phyloP scores from a whole-genome alignment of 2,113 vertebrate genomes.

The Oryzias woworae region DNA sequence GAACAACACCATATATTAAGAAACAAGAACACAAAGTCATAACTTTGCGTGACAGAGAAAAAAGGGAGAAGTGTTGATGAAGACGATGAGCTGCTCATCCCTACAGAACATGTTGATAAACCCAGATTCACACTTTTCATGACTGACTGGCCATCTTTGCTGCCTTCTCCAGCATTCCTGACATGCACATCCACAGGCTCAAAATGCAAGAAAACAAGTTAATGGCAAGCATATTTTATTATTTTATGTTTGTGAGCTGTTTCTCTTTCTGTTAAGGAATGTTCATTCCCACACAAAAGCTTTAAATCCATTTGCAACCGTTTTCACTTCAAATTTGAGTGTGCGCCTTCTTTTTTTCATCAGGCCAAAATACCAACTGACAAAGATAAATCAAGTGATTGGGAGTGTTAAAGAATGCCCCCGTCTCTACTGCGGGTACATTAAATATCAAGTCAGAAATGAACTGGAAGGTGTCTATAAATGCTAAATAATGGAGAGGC shows the following conservation, averaged over 20 bases:
- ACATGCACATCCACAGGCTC: background rate
- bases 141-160: slow-evolving; percentile 25
- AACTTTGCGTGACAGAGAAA: slow-evolving; percentile 7
- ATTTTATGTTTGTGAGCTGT: background rate
- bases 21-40: no score
- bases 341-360: slow-evolving; percentile 47
- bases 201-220: slow-evolving; percentile 16
- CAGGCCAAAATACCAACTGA: slow-evolving; percentile 64
- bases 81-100: slow-evolving; percentile 13
- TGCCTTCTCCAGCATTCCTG: background rate
- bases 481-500: slow-evolving; percentile 99
- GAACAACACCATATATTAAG: no score
- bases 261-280: slow-evolving; percentile 2
- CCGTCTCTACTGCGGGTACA: slow-evolving; percentile 63
- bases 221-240: background rate
- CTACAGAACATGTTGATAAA: slow-evolving; percentile 38
- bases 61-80: slow-evolving; percentile 2
- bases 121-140: slow-evolving; percentile 22
- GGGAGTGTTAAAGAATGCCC: slow-evolving; percentile 51
- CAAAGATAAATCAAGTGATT: slow-evolving; percentile 50
- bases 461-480: slow-evolving; percentile 98
- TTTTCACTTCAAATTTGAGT: slow-evolving; percentile 12
- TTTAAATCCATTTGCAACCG: slow-evolving; percentile 7
- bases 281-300: background rate
- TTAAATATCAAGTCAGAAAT: slow-evolving; percentile 98